A percentile compares a stretch with the other conserved stretches of the same genome.
These are phyloP conservation scores for Hirtodrosophila trivittata DNA, from an alignment of 2,888 invertebrate species.

Conservation along the genomic window DNA sequence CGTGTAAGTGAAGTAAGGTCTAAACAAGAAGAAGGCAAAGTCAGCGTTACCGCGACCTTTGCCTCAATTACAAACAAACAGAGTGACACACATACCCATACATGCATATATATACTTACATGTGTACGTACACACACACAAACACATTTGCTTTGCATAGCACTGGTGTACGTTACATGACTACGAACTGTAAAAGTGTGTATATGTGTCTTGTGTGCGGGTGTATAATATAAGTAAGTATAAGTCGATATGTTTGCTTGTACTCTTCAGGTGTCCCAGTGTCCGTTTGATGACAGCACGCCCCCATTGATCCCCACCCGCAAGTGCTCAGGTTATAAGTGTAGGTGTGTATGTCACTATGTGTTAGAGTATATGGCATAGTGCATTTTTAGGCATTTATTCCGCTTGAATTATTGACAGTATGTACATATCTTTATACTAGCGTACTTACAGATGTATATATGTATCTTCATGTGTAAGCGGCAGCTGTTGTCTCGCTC, in stretches of 20 bases:
- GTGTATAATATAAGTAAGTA: slow-evolving; percentile 35
- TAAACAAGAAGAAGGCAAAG: slow-evolving; percentile 18
- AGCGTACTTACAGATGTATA: neutral
- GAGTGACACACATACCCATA: slow-evolving; percentile 54
- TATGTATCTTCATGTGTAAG: slow-evolving; percentile 15
- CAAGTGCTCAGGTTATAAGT: slow-evolving; percentile 4
- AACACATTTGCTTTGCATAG: slow-evolving; percentile 10
- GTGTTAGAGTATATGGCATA: slow-evolving; percentile 20
- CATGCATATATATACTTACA: slow-evolving; percentile 11
- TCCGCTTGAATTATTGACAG: slow-evolving; percentile 43
- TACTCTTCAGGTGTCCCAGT: slow-evolving; percentile 45
- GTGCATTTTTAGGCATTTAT: slow-evolving; percentile 42
- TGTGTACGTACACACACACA: neutral
- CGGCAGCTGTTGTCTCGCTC: slow-evolving; percentile 63
- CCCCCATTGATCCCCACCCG: slow-evolving; percentile 17
- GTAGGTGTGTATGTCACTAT: neutral
- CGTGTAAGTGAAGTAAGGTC: slow-evolving; percentile 15
- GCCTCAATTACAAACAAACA: slow-evolving; percentile 73
- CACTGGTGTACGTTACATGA: slow-evolving; percentile 43
- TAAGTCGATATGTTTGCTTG: slow-evolving; percentile 30
- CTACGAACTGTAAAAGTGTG: slow-evolving; percentile 19
- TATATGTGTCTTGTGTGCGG: slow-evolving; percentile 42
- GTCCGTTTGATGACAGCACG: neutral
- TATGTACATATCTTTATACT: neutral
- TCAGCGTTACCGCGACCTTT: slow-evolving; percentile 65